Conservation (phyloP, 2,888 invertebrate genomes). For the Herminia tarsipennalis region DNA sequence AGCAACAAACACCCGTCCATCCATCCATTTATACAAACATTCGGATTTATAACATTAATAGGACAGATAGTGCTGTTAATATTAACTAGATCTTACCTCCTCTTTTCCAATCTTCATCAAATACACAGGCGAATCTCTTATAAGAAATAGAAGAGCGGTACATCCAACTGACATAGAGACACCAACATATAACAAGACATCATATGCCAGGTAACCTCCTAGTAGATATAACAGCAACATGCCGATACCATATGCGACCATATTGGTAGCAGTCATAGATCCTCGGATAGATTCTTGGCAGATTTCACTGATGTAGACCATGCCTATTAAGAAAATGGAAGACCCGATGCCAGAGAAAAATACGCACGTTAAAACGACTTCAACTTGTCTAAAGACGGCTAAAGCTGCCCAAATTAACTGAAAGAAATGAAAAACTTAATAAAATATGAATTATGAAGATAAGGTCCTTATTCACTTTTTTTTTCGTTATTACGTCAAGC, state of each 20-base stretch:
- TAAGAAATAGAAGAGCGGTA: neutral
- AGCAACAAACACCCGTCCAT: too few species aligned
- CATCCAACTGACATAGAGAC: slow-evolving; percentile 10
- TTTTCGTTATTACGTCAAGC: too few species aligned
- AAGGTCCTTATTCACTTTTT: too few species aligned
- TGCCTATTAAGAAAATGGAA: slow-evolving; percentile 21
- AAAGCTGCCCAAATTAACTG: slow-evolving; percentile 32
- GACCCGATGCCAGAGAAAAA: slow-evolving; percentile 33
- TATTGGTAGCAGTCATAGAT: slow-evolving; percentile 30
- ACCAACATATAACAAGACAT: slow-evolving; percentile 29
- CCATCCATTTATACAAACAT: too few species aligned
- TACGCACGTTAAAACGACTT: slow-evolving; percentile 20
- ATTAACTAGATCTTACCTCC: too few species aligned
- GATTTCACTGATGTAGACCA: slow-evolving; percentile 39
- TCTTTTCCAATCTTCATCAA: slow-evolving; percentile 22
- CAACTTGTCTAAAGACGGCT: slow-evolving; percentile 23
- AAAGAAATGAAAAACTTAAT: too few species aligned
- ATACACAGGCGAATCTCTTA: slow-evolving; percentile 29
- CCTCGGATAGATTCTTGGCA: slow-evolving; percentile 43
- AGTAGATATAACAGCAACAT: slow-evolving; percentile 29
- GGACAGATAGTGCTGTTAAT: too few species aligned
- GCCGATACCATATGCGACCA: slow-evolving; percentile 34
- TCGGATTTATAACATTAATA: too few species aligned
- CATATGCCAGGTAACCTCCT: slow-evolving; percentile 26
- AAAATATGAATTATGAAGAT: too few species aligned